These are phyloP conservation scores for Lasioglossum albipes DNA, from an alignment of 1,140 invertebrate genomes.

Conservation along the genomic window DNA sequence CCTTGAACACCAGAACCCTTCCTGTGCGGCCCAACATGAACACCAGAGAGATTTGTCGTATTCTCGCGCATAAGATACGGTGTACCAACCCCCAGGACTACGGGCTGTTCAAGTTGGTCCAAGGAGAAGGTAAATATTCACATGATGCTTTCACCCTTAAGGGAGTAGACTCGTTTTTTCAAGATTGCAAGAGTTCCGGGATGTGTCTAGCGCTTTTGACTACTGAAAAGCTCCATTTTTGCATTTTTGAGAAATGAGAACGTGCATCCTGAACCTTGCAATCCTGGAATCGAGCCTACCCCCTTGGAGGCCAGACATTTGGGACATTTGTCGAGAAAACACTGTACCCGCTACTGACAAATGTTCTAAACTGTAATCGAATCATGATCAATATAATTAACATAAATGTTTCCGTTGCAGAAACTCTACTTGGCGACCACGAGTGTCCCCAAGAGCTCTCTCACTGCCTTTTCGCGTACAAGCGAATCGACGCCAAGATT, in stretches of 20 bases:
- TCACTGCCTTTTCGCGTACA: slow-evolving; percentile 95
- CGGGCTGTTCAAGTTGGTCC: slow-evolving; percentile 93
- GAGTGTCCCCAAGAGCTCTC: slow-evolving; percentile 95
- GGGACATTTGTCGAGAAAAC: no score
- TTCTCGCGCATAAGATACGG: slow-evolving; percentile 94
- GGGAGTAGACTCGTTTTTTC: no score
- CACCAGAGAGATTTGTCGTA: slow-evolving; percentile 93
- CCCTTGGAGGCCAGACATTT: no score
- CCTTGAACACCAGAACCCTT: slow-evolving; percentile 93
- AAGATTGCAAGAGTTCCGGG: no score
- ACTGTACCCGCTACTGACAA: no score
- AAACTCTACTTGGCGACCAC: slow-evolving; percentile 91
- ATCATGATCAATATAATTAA: no score
- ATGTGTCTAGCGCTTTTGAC: no score
- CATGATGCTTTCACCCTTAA: slow-evolving; percentile 1
- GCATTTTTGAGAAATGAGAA: no score
- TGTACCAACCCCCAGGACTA: slow-evolving; percentile 98
- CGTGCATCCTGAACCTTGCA: no score
- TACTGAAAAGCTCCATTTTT: no score
- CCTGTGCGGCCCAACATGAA: slow-evolving; percentile 95
- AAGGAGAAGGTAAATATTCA: slow-evolving; percentile 88
- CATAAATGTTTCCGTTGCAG: slow-evolving; percentile 80
- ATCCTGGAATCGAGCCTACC: no score
- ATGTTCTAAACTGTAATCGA: no score
- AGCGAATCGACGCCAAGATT: slow-evolving; percentile 96